These are phyloP conservation scores for Apostichopus parvimensis DNA, from an alignment of 35 echinoderm and acorn worm species.

Conservation along the genomic window DNA sequence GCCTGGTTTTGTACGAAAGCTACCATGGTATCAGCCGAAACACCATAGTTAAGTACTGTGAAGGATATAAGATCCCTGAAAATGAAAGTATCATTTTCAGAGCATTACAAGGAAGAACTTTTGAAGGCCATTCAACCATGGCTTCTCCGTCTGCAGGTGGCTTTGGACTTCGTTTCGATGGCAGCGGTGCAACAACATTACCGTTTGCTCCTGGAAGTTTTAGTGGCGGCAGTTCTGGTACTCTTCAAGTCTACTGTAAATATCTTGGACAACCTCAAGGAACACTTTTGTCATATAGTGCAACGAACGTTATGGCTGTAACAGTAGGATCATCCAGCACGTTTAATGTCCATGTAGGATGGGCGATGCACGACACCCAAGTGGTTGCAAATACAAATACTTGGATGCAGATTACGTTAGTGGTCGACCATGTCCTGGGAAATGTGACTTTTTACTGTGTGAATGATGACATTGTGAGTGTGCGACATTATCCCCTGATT, in stretches of 20 bases:
- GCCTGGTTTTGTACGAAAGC: slow-evolving; percentile 50
- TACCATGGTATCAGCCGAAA: slow-evolving; percentile 14
- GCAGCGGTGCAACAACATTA: slow-evolving; percentile 53
- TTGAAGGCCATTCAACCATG: slow-evolving; percentile 25
- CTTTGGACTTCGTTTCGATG: slow-evolving; percentile 67
- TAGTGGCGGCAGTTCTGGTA: slow-evolving; percentile 20
- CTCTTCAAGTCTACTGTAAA: slow-evolving; percentile 73
- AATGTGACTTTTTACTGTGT: slow-evolving; percentile 64
- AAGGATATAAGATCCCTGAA: slow-evolving; percentile 2
- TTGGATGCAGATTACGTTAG: slow-evolving; percentile 79
- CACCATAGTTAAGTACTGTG: slow-evolving; percentile 53
- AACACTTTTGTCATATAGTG: slow-evolving; percentile 67
- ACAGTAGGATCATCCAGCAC: slow-evolving; percentile 29
- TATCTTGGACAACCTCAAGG: slow-evolving; percentile 40
- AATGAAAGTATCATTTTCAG: slow-evolving; percentile 45
- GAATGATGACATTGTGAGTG: slow-evolving; percentile 34
- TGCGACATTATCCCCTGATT: slow-evolving; percentile 46
- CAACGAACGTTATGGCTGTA: slow-evolving; percentile 58
- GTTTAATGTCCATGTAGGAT: slow-evolving; percentile 66
- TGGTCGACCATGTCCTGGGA: slow-evolving; percentile 43
- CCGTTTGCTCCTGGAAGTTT: slow-evolving; percentile 42
- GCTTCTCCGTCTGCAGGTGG: slow-evolving; percentile 48
- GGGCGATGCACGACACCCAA: slow-evolving; percentile 42
- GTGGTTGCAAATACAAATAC: slow-evolving; percentile 44
- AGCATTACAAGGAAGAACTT: background rate